Base-by-base conservation (phyloP, 1,140 invertebrate species). In the Akabosia matsudoensis region DNA sequence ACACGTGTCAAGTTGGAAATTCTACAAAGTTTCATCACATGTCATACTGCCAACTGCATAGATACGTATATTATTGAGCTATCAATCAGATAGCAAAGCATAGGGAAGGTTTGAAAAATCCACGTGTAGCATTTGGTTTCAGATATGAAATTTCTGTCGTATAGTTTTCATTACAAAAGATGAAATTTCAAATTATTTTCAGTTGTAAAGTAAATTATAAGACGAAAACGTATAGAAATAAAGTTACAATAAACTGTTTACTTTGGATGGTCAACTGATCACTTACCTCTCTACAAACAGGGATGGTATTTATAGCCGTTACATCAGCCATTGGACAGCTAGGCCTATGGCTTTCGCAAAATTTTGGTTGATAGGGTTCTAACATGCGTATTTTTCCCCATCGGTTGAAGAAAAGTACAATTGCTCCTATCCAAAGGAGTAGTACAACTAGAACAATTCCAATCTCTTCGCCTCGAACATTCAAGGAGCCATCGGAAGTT, bases 381-480 rank as follows among this genome's bases (percentile, higher is more conserved):
- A 93, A 84, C 92, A 93, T 92, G 77, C 92, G 88, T 77, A 94
- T 94, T 86, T 94, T 93, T 75, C 92, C 92, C 92, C 92, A 94
- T 71, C 92, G 89, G 85, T 93, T 93, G 86, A 93, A 92, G 84
- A 93, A 93, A 4, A 93, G 85, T 0, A 90, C 89, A 24, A 93
- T 92, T 7, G 91, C 91, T 0, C 89, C 91, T 10, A 92, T 88
- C 92, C 92, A 93, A 0, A 93, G 86, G 1, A 92, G 83, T 0
- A 93, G 84, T 0, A 93, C 91, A 64, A 93, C 86, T 1, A 90
- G 85, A 3, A 93, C 91, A 70, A 93, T 91, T 2, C 70, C 70
- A 3, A 72, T 26, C 22, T 72, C 70, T 28, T 72, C 70, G 1
- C 70, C 70, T 37, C 70, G 13, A 16, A 72, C 70, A 28, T 45